Base-by-base conservation (phyloP, 2,797 vertebrate genomes). In the Peromyscus aztecus region DNA sequence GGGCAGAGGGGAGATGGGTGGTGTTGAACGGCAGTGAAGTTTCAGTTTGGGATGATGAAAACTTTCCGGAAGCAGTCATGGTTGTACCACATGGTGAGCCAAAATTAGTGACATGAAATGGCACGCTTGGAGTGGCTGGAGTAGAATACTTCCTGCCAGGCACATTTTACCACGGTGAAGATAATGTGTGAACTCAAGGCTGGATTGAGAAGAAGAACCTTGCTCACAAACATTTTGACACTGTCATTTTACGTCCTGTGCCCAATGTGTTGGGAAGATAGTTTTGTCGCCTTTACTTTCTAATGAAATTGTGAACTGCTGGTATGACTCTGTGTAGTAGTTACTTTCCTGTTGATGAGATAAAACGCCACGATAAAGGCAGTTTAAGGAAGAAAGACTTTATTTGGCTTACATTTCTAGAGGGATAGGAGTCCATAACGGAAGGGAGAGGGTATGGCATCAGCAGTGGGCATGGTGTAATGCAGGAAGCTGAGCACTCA, bases 201-300 rank as follows among this genome's bases (percentile, higher is more conserved):
- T 40, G 78, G 2, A 13, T 21, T 46, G 12, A 63, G 55, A 90
- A n/a, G 40, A 88, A 8, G 49, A 78, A 57, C 40, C 27, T 90
- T 92, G 94, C 75, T 6, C 76, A 92, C 67, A 65, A 19, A 90
- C 46, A 61, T 55, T 73, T 94, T 82, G 40, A 90, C 29, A n/a
- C 12, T 6, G 3, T 55, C 6, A 46, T 4, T 90, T 92, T 94
- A 40, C 12, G 81, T 55, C 88, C 43, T 57, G 59, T 85, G 27
- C 40, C 84, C 86, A 69, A 61, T 85, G 40, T 86, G 11, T 83
- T 82, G 76, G 13, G 5, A 49, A 81, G 21, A 67, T 34, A 63
- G 31, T 73, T 17, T 90, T 43, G 43, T 88, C 19, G 4, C 55
- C 59, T 90, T 59, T 46, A 31, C 76, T 89, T 93, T 93, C 52